phyloP scores from a whole-genome alignment of 2,797 vertebrate genomes.

The Muscicapa comitata region DNA sequence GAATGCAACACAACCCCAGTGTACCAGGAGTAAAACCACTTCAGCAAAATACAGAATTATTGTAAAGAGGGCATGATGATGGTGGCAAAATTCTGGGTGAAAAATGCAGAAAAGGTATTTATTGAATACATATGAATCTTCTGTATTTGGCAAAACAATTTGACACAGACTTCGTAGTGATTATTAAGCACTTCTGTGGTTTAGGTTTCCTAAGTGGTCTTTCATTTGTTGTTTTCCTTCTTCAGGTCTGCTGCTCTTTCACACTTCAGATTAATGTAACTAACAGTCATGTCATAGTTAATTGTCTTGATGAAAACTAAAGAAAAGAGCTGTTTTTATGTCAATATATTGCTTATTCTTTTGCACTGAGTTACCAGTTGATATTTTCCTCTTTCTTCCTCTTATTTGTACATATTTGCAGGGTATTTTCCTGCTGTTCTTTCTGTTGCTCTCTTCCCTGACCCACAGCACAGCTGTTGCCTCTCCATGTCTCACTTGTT shows the following conservation, averaged over 20 bases:
- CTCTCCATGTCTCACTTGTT: slow-evolving; percentile 57
- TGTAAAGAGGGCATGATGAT: not conserved
- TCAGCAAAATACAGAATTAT: not conserved
- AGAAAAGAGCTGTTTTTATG: not conserved
- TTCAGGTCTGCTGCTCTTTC: not conserved
- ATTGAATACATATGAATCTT: not conserved
- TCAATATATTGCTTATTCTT: not conserved
- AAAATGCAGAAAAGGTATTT: not conserved
- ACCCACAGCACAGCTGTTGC: slow-evolving; percentile 64
- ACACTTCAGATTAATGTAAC: not conserved
- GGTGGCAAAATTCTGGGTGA: not conserved
- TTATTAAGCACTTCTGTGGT: not conserved
- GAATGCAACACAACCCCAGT: not conserved
- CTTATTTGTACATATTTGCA: not conserved
- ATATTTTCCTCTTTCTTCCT: not conserved
- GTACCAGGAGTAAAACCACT: not conserved
- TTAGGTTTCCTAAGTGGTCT: not conserved
- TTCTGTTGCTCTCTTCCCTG: slow-evolving; percentile 15
- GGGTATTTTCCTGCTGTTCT: slow-evolving; percentile 38
- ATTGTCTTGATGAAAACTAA: not conserved
- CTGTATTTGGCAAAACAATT: not conserved
- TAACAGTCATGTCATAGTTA: not conserved
- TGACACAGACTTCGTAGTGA: not conserved
- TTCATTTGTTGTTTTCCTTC: not conserved
- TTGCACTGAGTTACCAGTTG: not conserved